Evolutionary conservation across 2,888 invertebrate genomes (phyloP).

Genomic region (Drosophila emarginata): DNA sequence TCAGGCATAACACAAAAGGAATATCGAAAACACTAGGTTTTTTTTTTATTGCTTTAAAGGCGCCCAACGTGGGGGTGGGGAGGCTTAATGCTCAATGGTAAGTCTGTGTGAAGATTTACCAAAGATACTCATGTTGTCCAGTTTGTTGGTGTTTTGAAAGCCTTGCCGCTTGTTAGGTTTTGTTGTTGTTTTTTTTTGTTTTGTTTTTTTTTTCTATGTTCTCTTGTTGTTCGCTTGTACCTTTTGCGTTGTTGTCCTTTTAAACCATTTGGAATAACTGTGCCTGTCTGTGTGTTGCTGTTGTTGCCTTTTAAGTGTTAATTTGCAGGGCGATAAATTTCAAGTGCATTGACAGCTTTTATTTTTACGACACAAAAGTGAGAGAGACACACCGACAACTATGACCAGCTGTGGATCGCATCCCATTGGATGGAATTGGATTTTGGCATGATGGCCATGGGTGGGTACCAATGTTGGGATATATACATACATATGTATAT

Average conservation of each 20-base stretch:
- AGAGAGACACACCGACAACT: slow-evolving; percentile 20
- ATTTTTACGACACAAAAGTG: slow-evolving; percentile 65
- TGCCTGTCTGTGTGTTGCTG: slow-evolving; percentile 4
- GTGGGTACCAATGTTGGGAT: background rate
- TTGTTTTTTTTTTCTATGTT: slow-evolving; percentile 14
- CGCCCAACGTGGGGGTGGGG: too few relatives aligned
- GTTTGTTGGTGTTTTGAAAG: slow-evolving; percentile 3
- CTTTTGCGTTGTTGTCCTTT: slow-evolving; percentile 10
- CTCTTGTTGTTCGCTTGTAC: slow-evolving; percentile 21
- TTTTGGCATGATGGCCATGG: background rate
- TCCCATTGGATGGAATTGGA: slow-evolving; percentile 13
- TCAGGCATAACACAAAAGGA: too few relatives aligned
- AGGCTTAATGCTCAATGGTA: too few relatives aligned
- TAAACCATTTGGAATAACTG: slow-evolving; percentile 13
- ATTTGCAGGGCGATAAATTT: slow-evolving; percentile 76
- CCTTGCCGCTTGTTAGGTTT: slow-evolving; percentile 6
- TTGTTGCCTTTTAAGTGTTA: slow-evolving; percentile 64
- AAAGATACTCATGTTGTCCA: background rate
- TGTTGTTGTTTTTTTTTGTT: background rate
- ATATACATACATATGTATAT: too few relatives aligned
- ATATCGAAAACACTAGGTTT: too few relatives aligned
- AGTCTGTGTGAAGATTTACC: too few relatives aligned
- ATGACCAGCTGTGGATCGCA: slow-evolving; percentile 51
- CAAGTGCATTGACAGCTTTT: slow-evolving; percentile 73
- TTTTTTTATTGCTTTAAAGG: too few relatives aligned